phyloP scores from a whole-genome alignment of 2,797 vertebrate species.

The Anisognathus igniventris region DNA sequence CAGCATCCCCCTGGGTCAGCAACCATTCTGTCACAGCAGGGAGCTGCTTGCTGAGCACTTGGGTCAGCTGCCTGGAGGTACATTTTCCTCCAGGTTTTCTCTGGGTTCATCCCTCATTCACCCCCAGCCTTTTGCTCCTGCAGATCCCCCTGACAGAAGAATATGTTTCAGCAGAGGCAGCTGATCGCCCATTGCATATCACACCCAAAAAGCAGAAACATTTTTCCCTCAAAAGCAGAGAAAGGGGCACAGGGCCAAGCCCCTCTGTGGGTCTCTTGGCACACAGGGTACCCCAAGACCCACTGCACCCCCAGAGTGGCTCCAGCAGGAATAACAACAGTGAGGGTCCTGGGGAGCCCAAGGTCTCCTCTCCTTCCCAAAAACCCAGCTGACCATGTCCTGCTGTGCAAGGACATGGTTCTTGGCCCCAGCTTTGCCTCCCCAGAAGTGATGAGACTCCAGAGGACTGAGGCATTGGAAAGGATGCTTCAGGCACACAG shows the following conservation, averaged over 20 bases:
- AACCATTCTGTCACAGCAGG: rapidly evolving
- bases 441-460: not conserved
- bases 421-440: not conserved
- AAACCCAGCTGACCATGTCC: not conserved
- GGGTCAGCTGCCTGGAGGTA: not conserved
- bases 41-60: not conserved
- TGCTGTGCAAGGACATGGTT: not conserved
- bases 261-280: not conserved
- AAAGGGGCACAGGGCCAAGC: rapidly evolving
- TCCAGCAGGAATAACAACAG: rapidly evolving
- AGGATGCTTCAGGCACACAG: not conserved
- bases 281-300: not conserved
- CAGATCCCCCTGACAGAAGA: not conserved
- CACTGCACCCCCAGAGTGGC: rapidly evolving
- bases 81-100: not conserved
- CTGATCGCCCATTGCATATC: not conserved
- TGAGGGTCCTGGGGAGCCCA: not conserved
- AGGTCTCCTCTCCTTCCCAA: not conserved
- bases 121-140: not conserved
- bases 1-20: not conserved
- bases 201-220: not conserved
- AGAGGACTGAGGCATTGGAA: not conserved
- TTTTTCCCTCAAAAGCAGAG: not conserved
- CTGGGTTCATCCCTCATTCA: rapidly evolving
- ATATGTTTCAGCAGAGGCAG: not conserved